These are phyloP conservation scores for Leptinotarsa juncta DNA, from an alignment of 2,888 invertebrate species.

Conservation along the genomic window DNA sequence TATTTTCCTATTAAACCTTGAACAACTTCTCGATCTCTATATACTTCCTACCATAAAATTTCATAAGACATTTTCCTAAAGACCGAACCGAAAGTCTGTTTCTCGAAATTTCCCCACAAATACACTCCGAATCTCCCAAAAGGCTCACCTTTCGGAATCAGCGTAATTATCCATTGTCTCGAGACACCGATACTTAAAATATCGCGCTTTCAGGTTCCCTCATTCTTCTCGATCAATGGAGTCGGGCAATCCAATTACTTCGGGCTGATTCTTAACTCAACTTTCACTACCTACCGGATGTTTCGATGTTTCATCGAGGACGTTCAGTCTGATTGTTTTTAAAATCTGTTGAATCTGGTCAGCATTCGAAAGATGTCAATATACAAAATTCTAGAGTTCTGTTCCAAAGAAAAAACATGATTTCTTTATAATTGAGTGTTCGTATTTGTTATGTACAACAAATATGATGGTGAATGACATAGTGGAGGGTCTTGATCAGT, in stretches of 20 bases:
- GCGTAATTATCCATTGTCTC: slow-evolving; percentile 15
- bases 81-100: slow-evolving; percentile 2
- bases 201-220: neutral
- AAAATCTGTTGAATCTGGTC: no score
- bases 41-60: neutral
- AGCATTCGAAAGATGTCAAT: no score
- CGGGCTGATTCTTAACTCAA: neutral
- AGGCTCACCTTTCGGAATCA: neutral
- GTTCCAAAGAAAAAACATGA: no score
- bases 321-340: neutral
- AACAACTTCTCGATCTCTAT: no score
- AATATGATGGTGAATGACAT: no score
- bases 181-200: slow-evolving; percentile 9
- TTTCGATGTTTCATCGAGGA: slow-evolving; percentile 9
- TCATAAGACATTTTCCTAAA: neutral
- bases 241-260: slow-evolving; percentile 14
- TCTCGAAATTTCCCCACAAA: slow-evolving; percentile 4
- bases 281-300: slow-evolving; percentile 20
- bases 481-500: no score
- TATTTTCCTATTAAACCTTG: no score
- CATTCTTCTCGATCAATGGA: slow-evolving; percentile 9
- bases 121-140: slow-evolving; percentile 9
- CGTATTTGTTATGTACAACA: no score
- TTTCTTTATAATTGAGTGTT: no score
- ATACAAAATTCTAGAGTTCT: no score